A percentile compares a stretch with the other conserved stretches of the same genome.
Evolutionary conservation across 2,888 invertebrate genomes (phyloP).

Genomic region (Drosophila lacicola): DNA sequence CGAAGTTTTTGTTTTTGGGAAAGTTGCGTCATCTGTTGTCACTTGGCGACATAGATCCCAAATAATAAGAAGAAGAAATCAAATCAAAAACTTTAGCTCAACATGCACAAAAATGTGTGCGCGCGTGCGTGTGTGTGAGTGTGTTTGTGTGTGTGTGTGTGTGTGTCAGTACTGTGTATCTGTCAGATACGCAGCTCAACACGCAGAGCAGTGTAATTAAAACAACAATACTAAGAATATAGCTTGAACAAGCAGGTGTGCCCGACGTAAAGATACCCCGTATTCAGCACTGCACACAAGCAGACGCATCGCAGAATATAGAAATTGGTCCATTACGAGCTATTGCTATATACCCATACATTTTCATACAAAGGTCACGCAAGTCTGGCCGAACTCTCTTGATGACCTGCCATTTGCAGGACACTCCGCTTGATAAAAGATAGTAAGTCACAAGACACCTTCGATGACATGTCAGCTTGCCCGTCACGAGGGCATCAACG

Average conservation of each 20-base stretch:
- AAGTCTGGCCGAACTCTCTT: no score
- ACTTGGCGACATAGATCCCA: slow-evolving; percentile 40
- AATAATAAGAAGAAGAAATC: slow-evolving; percentile 26
- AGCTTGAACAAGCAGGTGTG: background rate
- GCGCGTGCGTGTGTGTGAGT: background rate
- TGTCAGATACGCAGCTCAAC: slow-evolving; percentile 30
- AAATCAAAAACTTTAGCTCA: slow-evolving; percentile 21
- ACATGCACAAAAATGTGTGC: background rate
- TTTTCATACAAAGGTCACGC: no score
- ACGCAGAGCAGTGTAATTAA: slow-evolving; percentile 32
- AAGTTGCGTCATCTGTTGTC: slow-evolving; percentile 57
- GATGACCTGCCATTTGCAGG: no score
- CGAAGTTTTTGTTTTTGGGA: slow-evolving; percentile 29
- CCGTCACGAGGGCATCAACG: no score
- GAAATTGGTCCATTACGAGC: no score
- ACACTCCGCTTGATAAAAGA: no score
- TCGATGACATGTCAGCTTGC: no score
- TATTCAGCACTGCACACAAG: no score
- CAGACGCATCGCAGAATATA: no score
- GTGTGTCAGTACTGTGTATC: slow-evolving; percentile 14
- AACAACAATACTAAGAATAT: background rate
- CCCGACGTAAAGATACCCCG: slow-evolving; percentile 1
- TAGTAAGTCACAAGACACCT: no score
- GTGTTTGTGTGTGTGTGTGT: background rate
- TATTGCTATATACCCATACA: no score